These are phyloP conservation scores for Phorcus lineatus DNA, from an alignment of 2,888 invertebrate species.

Conservation along the genomic window DNA sequence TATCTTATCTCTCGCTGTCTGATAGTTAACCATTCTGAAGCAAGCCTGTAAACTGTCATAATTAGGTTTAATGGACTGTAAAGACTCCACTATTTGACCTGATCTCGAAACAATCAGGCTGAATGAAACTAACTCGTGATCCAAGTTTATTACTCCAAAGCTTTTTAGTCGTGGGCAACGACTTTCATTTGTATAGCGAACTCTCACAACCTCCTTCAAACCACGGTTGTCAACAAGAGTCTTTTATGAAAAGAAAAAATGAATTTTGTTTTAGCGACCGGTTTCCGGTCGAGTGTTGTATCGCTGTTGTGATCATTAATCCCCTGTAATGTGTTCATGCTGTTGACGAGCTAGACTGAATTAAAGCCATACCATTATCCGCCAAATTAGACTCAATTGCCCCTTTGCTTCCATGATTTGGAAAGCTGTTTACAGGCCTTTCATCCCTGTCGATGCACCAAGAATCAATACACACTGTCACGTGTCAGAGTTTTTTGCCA, in stretches of 20 bases:
- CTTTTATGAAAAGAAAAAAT: background rate
- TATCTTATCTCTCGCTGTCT: slow-evolving; percentile 16
- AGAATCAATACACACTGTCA: slow-evolving; percentile 2
- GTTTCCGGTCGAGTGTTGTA: slow-evolving; percentile 5
- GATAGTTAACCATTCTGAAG: background rate
- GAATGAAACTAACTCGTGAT: background rate
- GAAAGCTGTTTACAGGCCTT: slow-evolving; percentile 20
- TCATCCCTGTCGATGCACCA: background rate
- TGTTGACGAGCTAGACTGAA: background rate
- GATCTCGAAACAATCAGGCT: background rate
- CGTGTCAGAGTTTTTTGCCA: slow-evolving; percentile 12
- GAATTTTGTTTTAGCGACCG: background rate
- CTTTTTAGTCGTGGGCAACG: background rate
- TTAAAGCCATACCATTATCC: slow-evolving; percentile 12
- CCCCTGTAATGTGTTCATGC: slow-evolving; percentile 3
- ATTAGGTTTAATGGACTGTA: slow-evolving; percentile 19
- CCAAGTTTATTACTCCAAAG: background rate
- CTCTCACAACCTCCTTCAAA: background rate
- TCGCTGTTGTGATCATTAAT: slow-evolving; percentile 9
- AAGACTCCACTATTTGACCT: background rate
- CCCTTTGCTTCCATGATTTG: slow-evolving; percentile 15
- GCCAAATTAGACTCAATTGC: slow-evolving; percentile 14
- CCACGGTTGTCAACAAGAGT: background rate
- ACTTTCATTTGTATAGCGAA: background rate
- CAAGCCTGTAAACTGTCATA: slow-evolving; percentile 6